phyloP scores from a whole-genome alignment of 1,140 invertebrate genomes.

The Drosophila bocki region DNA sequence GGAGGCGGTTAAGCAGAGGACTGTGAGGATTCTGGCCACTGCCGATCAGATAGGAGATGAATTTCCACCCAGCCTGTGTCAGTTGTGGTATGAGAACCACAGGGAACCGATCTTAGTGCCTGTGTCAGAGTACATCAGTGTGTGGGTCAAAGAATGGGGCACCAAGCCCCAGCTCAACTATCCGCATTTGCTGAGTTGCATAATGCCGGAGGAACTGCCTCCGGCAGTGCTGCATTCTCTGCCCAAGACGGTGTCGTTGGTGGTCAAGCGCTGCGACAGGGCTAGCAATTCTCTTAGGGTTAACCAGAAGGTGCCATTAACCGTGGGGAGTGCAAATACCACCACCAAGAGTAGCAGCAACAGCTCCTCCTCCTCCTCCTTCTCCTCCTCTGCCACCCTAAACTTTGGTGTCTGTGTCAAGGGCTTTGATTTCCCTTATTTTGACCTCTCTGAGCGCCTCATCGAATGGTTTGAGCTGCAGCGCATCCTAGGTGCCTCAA shows the following conservation, averaged over 20 bases:
- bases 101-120: slow-evolving; percentile 90
- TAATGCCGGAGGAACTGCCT: slow-evolving; percentile 90
- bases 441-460: slow-evolving; percentile 94
- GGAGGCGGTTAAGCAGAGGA: slow-evolving; percentile 88
- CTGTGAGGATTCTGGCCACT: slow-evolving; percentile 93
- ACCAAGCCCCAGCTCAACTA: slow-evolving; percentile 94
- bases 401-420: slow-evolving; percentile 97
- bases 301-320: slow-evolving; percentile 87
- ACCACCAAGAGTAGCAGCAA: not conserved
- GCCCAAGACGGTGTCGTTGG: slow-evolving; percentile 93
- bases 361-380: not conserved
- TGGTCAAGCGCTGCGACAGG: slow-evolving; percentile 91
- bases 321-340: not conserved
- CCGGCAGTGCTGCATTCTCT: slow-evolving; percentile 86
- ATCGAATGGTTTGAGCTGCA: slow-evolving; percentile 97
- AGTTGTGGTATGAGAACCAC: slow-evolving; percentile 94
- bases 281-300: slow-evolving; percentile 93
- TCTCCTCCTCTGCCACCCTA: slow-evolving; percentile 84
- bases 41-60: slow-evolving; percentile 91
- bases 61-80: slow-evolving; percentile 90
- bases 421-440: slow-evolving; percentile 94
- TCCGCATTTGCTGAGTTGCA: slow-evolving; percentile 94
- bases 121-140: slow-evolving; percentile 93
- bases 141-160: slow-evolving; percentile 96
- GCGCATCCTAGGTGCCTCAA: slow-evolving; percentile 93